Conservation (phyloP, 1,140 invertebrate species). For the Saxidomus purpurata region DNA sequence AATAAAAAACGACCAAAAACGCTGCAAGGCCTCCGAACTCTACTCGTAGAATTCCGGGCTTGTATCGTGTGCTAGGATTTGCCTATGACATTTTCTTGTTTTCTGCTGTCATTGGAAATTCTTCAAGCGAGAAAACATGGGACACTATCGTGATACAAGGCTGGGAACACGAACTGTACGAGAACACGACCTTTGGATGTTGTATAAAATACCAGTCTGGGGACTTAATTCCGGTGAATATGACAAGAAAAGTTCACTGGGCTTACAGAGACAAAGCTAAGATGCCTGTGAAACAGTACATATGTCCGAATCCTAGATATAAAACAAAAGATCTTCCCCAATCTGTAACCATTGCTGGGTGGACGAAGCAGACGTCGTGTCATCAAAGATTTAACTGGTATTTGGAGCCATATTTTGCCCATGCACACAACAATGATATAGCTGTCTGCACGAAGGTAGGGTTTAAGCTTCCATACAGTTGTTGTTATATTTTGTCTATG, state of each 20-base stretch:
- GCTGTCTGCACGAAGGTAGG: conserved; percentile 38
- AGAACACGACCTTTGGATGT: conserved; percentile 11
- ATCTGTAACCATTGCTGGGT: conserved; percentile 18
- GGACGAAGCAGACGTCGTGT: not conserved
- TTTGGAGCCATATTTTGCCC: conserved; percentile 17
- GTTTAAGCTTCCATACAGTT: too few relatives aligned
- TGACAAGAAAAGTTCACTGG: conserved; percentile 51
- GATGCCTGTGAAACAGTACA: conserved; percentile 43
- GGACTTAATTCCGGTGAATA: not conserved
- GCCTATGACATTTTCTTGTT: conserved; percentile 39
- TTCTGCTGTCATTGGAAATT: conserved; percentile 53
- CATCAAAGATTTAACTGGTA: conserved; percentile 50
- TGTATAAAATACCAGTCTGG: conserved; percentile 40
- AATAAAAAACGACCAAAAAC: too few relatives aligned
- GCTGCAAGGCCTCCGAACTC: not conserved
- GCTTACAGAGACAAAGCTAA: not conserved
- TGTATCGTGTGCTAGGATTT: not conserved
- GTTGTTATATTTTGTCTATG: too few relatives aligned
- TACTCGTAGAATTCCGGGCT: not conserved
- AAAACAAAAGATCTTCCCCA: not conserved
- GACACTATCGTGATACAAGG: conserved; percentile 36
- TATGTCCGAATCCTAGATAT: conserved; percentile 33
- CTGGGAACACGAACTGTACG: conserved; percentile 37
- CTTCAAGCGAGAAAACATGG: conserved; percentile 5
- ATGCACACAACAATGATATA: conserved; percentile 19